phyloP scores from a whole-genome alignment of 2,888 invertebrate species.

The Chrysotoxum bicinctum region DNA sequence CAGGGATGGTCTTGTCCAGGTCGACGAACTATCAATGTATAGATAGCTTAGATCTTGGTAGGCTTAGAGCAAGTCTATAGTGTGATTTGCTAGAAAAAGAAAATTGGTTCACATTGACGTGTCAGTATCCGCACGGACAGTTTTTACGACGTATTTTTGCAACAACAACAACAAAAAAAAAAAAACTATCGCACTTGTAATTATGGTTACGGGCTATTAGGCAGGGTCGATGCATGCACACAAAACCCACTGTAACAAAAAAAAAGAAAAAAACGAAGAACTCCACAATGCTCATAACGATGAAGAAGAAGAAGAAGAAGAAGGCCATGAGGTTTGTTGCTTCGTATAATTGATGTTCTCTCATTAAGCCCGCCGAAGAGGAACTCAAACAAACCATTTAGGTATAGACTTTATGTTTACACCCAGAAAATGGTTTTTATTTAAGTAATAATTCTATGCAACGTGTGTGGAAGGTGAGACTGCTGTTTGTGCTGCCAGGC shows the following conservation, averaged over 20 bases:
- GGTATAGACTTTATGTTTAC: constrained; percentile 32
- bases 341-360: constrained; percentile 63
- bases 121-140: neutral
- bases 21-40: constrained; percentile 49
- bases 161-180: too few relatives aligned
- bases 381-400: constrained; percentile 59
- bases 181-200: constrained; percentile 46
- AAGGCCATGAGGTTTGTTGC: constrained; percentile 25
- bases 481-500: neutral
- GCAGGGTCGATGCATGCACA: constrained; percentile 54
- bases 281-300: neutral
- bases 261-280: neutral
- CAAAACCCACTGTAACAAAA: constrained; percentile 33
- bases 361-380: constrained; percentile 36
- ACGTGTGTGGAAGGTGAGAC: neutral
- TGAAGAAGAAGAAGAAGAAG: neutral
- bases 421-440: neutral
- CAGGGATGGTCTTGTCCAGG: constrained; percentile 21
- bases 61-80: neutral
- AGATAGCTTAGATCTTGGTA: neutral
- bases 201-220: constrained; percentile 60
- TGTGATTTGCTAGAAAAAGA: constrained; percentile 11
- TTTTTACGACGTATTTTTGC: neutral
- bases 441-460: neutral
- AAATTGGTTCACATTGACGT: constrained; percentile 58